Conservation (phyloP, 2,888 invertebrate species). For the Campoplex nolae region DNA sequence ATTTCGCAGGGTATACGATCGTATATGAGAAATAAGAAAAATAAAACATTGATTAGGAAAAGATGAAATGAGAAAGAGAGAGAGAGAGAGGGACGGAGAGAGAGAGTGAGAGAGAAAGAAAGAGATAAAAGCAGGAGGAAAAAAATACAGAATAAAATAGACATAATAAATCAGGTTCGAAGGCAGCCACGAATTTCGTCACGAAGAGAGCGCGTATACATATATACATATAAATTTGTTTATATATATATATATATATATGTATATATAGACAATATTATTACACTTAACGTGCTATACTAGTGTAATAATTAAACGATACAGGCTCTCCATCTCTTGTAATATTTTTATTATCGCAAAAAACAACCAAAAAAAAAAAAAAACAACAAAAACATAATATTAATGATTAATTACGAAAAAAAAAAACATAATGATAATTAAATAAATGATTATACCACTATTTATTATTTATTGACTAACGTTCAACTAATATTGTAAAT, state of each 20-base stretch:
- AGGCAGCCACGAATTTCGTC: conserved; percentile 70
- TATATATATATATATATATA: conserved; percentile 38
- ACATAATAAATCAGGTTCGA: conserved; percentile 65
- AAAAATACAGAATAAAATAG: conserved; percentile 58
- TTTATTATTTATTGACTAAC: conserved; percentile 84
- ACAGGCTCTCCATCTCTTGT: conserved; percentile 84
- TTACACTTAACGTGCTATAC: conserved; percentile 70
- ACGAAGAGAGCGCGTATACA: conserved; percentile 66
- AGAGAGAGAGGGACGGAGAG: not conserved
- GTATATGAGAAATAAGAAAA: conserved; percentile 45
- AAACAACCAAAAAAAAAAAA: conserved; percentile 65
- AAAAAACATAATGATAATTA: conserved; percentile 72
- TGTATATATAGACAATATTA: conserved; percentile 35
- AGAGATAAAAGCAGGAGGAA: not conserved
- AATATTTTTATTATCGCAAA: conserved; percentile 84
- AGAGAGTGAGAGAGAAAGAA: not conserved
- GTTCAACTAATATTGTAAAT: conserved; percentile 84
- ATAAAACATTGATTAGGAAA: not conserved
- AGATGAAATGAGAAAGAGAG: not conserved
- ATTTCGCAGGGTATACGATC: conserved; percentile 57
- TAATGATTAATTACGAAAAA: conserved; percentile 65
- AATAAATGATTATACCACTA: conserved; percentile 83
- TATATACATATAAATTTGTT: conserved; percentile 36
- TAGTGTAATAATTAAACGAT: conserved; percentile 76
- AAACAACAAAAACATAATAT: conserved; percentile 64